Conservation (phyloP, 1,140 invertebrate genomes). For the Microplitis mediator region DNA sequence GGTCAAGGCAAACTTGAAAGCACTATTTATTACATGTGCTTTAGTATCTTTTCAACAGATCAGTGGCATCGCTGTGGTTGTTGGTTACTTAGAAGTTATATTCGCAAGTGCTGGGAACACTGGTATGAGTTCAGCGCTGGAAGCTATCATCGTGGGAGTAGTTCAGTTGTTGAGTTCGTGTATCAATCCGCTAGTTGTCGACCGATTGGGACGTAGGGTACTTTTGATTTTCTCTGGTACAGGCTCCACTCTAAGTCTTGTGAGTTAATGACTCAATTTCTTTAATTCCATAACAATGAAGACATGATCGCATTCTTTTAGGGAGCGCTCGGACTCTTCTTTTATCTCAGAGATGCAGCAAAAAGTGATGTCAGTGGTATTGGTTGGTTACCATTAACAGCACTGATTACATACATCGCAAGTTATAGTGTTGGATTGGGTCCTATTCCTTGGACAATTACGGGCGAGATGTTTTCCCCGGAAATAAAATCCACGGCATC, state of each 20-base stretch:
- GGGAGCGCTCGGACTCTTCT: no score
- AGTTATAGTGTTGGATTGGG: no score
- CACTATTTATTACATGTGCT: conserved; percentile 72
- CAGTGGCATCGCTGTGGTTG: conserved; percentile 82
- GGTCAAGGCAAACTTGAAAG: conserved; percentile 66
- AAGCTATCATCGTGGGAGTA: conserved; percentile 79
- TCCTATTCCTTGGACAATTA: no score
- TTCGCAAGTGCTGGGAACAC: conserved; percentile 68
- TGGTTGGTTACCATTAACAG: no score
- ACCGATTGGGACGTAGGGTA: no score
- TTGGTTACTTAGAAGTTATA: conserved; percentile 80
- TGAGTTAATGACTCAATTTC: background rate
- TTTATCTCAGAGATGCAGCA: no score
- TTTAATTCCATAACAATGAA: background rate
- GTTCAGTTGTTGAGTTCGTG: conserved; percentile 74
- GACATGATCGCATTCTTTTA: background rate
- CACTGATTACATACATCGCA: no score
- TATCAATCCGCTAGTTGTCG: conserved; percentile 59
- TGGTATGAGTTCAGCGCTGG: conserved; percentile 64
- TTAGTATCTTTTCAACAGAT: conserved; percentile 79
- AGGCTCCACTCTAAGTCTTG: conserved; percentile 63
- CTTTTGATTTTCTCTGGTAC: conserved; percentile 27
- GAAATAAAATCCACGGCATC: conserved; percentile 78
- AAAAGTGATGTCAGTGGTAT: no score
- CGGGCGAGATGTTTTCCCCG: conserved; percentile 78